Base-by-base conservation (phyloP, 2,888 invertebrate species). In the Mesorhabditis sp. region DNA sequence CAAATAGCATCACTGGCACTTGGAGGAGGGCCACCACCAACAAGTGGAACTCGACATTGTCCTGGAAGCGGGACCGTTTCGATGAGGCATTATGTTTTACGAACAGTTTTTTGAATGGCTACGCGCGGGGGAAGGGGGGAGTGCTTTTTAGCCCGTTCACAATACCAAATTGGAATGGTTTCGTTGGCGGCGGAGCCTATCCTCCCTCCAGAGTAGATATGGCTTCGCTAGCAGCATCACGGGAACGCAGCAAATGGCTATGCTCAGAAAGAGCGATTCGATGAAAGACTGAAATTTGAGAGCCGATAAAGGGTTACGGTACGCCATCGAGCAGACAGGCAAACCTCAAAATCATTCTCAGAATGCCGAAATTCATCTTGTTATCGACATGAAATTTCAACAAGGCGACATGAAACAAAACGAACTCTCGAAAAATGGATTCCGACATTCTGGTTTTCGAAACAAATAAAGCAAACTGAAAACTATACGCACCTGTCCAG, bases 171-270 rank as follows among this genome's bases (percentile, higher is more conserved):
- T 28, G 28, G 28, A 28, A 1, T 28, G 28, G 28, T 28, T 28
- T 28, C 28, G 28, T 28, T 28, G 28, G 28, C 28, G 28, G 28
- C 28, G 28, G 28, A 28, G 28, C 28, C 28, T 28, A 28, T 28
- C 28, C 28, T 28, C 28, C 28, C 28, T 28, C 28, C 28, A 28
- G 28, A 28, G 28, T 28, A 28, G 28, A 28, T 28, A 28, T 28
- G 83, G 86, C 78, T 88, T 82, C 5, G 80, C 81, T 13, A 86
- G 68, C 43, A 85, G 73, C 83, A 85, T 82, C n/a, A 84, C 72
- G 28, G 85, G 85, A 13, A 85, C 70, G 67, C 81, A 82, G 3
- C 70, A 45, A 2, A 86, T 7, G 5, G 85, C 84, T 7, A 80
- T 68, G 4, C 72, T 83, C 7, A 88, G 72, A n/a, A 88, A 69